Evolutionary conservation across 2,797 vertebrate species (phyloP).

Genomic region (Cichlasoma orientale): DNA sequence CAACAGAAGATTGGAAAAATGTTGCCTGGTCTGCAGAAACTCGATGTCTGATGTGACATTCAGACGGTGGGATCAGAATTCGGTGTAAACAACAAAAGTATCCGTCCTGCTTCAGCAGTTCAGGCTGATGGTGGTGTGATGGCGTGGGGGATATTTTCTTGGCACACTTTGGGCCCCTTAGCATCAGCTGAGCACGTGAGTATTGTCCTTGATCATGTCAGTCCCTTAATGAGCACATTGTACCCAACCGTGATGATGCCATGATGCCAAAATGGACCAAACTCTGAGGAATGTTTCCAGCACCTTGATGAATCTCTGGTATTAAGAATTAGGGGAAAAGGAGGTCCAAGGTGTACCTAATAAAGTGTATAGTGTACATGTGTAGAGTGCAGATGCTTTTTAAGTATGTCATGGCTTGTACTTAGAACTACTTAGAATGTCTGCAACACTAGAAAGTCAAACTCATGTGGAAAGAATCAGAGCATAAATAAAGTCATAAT

Average conservation of each 20-base stretch:
- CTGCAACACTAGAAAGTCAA: not conserved
- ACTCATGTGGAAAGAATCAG: not conserved
- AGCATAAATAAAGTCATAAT: not conserved
- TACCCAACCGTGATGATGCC: not conserved
- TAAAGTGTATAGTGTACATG: not conserved
- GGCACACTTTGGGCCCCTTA: not conserved
- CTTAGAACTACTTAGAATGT: not conserved
- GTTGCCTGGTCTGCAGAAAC: not conserved
- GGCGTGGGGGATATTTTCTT: not conserved
- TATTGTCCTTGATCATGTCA: rapidly evolving
- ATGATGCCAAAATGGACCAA: too few relatives aligned
- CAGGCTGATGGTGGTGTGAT: not conserved
- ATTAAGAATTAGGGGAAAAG: not conserved
- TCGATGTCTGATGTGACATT: not conserved
- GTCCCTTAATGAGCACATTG: rapidly evolving
- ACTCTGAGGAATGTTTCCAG: not conserved
- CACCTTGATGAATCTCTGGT: rapidly evolving
- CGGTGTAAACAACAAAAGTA: not conserved
- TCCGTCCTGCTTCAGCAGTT: not conserved
- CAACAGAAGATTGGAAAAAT: not conserved
- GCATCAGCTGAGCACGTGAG: not conserved
- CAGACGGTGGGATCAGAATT: conserved; percentile 28
- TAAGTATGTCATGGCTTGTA: rapidly evolving
- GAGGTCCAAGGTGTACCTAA: not conserved
- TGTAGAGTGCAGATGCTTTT: not conserved